These are phyloP conservation scores for Erebia ligea DNA, from an alignment of 2,888 invertebrate genomes.

Conservation along the genomic window DNA sequence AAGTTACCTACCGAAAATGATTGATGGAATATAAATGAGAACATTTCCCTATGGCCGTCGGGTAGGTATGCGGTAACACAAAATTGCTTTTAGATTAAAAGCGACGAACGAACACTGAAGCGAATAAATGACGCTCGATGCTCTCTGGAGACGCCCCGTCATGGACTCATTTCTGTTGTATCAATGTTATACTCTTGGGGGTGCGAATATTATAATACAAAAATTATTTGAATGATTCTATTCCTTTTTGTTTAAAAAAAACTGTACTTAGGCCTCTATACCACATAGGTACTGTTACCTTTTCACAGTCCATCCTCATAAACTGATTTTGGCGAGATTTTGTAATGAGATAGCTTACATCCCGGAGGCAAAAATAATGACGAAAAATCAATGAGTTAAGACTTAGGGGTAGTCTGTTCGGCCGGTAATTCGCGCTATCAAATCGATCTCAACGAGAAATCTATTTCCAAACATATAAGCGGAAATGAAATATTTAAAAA, in stretches of 20 bases:
- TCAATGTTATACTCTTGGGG: conserved; percentile 31
- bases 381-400: too few species aligned
- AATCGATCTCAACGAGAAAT: too few species aligned
- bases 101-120: conserved; percentile 37
- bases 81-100: conserved; percentile 75
- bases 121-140: conserved; percentile 35
- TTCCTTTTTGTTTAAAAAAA: neutral
- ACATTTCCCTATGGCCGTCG: conserved; percentile 53
- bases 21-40: conserved; percentile 58
- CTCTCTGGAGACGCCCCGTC: conserved; percentile 36
- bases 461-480: too few species aligned
- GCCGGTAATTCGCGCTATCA: too few species aligned
- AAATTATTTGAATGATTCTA: conserved; percentile 3
- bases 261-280: too few species aligned
- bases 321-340: too few species aligned
- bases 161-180: conserved; percentile 37
- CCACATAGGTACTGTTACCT: too few species aligned
- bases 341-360: too few species aligned
- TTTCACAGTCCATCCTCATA: too few species aligned
- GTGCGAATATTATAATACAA: conserved; percentile 14
- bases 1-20: conserved; percentile 46
- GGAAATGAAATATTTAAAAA: too few species aligned
- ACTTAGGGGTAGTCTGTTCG: too few species aligned
- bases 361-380: too few species aligned
- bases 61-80: conserved; percentile 59